Evolutionary conservation across 2,888 invertebrate genomes (phyloP).

Genomic region (Dasysyrphus tricinctus): DNA sequence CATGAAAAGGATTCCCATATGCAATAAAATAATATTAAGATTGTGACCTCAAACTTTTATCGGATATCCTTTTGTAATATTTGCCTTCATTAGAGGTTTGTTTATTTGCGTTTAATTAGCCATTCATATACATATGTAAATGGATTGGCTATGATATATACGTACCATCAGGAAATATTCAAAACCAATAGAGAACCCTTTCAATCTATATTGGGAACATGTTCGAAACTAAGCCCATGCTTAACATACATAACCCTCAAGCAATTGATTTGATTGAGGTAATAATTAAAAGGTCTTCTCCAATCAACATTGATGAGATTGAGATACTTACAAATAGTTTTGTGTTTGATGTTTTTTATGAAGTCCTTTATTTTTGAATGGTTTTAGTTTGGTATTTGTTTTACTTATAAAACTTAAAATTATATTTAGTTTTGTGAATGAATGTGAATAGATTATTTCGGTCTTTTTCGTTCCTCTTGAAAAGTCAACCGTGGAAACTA

Average conservation of each 20-base stretch:
- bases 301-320: conserved; percentile 7
- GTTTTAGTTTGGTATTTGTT: not conserved
- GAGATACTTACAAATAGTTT: not conserved
- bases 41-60: not conserved
- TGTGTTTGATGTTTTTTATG: not conserved
- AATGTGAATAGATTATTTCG: not conserved
- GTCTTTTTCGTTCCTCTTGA: not conserved
- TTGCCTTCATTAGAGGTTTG: not conserved
- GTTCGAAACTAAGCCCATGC: not conserved
- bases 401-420: not conserved
- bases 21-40: not conserved
- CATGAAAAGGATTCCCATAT: not conserved
- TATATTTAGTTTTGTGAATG: not conserved
- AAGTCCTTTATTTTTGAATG: not conserved
- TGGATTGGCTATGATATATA: not conserved
- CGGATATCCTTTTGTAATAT: conserved; percentile 3
- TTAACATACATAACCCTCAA: conserved; percentile 11
- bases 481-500: no score
- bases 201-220: not conserved
- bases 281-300: conserved; percentile 7
- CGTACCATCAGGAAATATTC: not conserved
- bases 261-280: conserved; percentile 18
- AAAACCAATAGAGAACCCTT: not conserved
- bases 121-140: not conserved
- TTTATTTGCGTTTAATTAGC: conserved; percentile 4